These are phyloP conservation scores for Caenorhabditis sp. DNA, from an alignment of 2,888 invertebrate species.

Conservation along the genomic window DNA sequence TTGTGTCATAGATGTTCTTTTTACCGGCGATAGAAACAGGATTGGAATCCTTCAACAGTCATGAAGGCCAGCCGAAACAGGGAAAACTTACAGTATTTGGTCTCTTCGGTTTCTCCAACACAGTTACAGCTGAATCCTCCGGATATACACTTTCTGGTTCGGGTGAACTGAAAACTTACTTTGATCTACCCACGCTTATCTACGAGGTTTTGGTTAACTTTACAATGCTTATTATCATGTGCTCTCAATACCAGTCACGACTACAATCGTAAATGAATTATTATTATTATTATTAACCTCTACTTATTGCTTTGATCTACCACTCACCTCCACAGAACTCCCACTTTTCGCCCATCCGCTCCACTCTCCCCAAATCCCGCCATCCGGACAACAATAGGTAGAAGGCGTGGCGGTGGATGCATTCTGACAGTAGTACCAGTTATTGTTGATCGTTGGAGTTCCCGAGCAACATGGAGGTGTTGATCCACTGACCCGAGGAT, in stretches of 20 bases:
- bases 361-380: constrained; percentile 45
- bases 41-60: too few species aligned
- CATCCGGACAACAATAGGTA: constrained; percentile 43
- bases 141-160: constrained; percentile 20
- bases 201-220: too few species aligned
- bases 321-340: constrained; percentile 10
- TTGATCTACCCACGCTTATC: too few species aligned
- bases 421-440: constrained; percentile 51
- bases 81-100: constrained; percentile 31
- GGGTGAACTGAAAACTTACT: constrained; percentile 25
- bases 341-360: not conserved
- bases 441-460: constrained; percentile 27
- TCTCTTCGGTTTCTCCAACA: constrained; percentile 30
- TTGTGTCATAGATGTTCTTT: too few species aligned
- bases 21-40: too few species aligned
- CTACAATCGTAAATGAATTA: too few species aligned
- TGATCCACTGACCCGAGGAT: constrained; percentile 18
- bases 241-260: too few species aligned
- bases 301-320: not conserved
- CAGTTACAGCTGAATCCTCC: constrained; percentile 27
- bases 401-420: not conserved
- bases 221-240: too few species aligned
- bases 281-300: not conserved
- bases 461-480: constrained; percentile 27
- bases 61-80: not conserved